These are phyloP conservation scores for Melipona quadrifasciata DNA, from an alignment of 1,140 invertebrate genomes.

Conservation along the genomic window DNA sequence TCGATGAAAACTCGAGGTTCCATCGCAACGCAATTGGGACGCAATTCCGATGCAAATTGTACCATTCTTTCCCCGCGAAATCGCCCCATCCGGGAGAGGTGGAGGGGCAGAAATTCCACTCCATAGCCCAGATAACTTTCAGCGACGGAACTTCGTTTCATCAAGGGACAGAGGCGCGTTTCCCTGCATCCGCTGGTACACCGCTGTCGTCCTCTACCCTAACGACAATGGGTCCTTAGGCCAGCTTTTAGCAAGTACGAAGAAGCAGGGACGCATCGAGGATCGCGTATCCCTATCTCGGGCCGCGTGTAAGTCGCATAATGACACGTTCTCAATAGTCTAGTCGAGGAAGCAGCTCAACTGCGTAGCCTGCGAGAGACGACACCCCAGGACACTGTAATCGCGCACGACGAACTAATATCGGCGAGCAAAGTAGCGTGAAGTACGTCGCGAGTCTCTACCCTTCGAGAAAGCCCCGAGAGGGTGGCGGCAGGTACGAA, in stretches of 20 bases:
- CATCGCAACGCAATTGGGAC: neutral
- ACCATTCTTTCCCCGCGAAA: neutral
- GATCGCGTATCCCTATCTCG: conserved; percentile 16
- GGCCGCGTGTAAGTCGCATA: conserved; percentile 33
- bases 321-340: conserved; percentile 31
- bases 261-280: neutral
- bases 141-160: conserved; percentile 1
- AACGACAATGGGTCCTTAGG: conserved; percentile 30
- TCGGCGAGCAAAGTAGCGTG: conserved; percentile 31
- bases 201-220: neutral
- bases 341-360: conserved; percentile 7
- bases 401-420: conserved; percentile 22
- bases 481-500: conserved; percentile 46
- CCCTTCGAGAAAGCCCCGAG: neutral
- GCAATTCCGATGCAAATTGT: conserved; percentile 17
- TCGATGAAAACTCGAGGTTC: too few relatives aligned
- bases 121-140: neutral
- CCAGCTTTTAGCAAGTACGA: conserved; percentile 24
- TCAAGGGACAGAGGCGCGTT: neutral
- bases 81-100: neutral
- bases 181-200: neutral
- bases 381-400: conserved; percentile 18
- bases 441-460: neutral
- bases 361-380: conserved; percentile 10
- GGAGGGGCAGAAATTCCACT: neutral